Evolutionary conservation across 1,140 invertebrate genomes (phyloP), one percentile per base, ranked within the genome.

Genomic region (Orussus abietinus): DNA sequence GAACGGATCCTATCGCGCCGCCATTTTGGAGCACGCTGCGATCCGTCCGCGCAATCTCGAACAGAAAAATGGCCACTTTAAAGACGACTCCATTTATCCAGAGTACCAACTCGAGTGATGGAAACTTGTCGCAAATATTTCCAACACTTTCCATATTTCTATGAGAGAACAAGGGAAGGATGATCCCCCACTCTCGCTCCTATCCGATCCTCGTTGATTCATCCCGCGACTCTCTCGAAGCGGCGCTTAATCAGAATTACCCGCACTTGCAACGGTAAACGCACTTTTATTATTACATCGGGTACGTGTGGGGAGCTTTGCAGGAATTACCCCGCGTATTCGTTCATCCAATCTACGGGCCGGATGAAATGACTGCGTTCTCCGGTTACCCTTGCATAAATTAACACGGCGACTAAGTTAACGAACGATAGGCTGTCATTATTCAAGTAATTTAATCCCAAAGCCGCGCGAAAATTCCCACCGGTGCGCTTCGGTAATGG

Each of bases 331-430:
- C n/a, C n/a, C n/a, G n/a, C n/a, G n/a, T n/a, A n/a, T n/a, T n/a
- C n/a, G n/a, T n/a, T n/a, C n/a, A n/a, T n/a, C n/a, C n/a, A n/a
- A n/a, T n/a, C n/a, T n/a, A n/a, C n/a, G n/a, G n/a, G n/a, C n/a
- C n/a, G n/a, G n/a, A n/a, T n/a, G n/a, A n/a, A n/a, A n/a, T n/a
- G 45, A 46, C 39, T 20, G 20, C 42, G 12, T 50, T 55, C 43
- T 53, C 50, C 29, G 37, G 33, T 52, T 46, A 51, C 40, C 18
- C 30, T 32, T 39, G 36, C 46, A 55, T 58, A 59, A 46, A 56
- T 53, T 49, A 51, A 31, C 21, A 14, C 21, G 34, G 18, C 34
- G 45, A 51, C 55, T 59, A 58, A 62, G 57, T 59, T 50, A 56
- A 53, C 49, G 45, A 45, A 47, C 37, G 46, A 36, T 53, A 32